phyloP scores from a whole-genome alignment of 2,113 vertebrate species.

The Orycteropus afer region DNA sequence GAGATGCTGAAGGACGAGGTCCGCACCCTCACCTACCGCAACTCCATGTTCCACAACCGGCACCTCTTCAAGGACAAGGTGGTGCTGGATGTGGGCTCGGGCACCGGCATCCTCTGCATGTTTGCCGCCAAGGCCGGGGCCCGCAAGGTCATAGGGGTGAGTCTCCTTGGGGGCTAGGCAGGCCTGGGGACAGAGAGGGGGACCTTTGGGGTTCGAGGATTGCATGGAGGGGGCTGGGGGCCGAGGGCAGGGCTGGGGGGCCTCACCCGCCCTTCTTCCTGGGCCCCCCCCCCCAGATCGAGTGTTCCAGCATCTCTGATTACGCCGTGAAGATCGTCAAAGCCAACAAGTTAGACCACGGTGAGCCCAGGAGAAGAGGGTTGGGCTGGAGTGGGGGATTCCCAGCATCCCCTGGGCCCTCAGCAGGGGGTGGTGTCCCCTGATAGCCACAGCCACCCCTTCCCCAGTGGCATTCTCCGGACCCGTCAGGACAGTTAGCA shows the following conservation, averaged over 20 bases:
- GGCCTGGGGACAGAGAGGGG: background rate
- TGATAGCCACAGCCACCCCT: too few relatives aligned
- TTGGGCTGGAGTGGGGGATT: background rate
- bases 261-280: constrained; percentile 38
- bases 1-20: constrained; percentile 98
- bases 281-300: constrained; percentile 87
- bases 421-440: background rate
- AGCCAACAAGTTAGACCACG: constrained; percentile 94
- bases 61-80: constrained; percentile 97
- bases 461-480: background rate
- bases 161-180: background rate
- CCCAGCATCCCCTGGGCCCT: background rate
- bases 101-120: constrained; percentile 96
- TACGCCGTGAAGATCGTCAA: constrained; percentile 96
- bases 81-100: constrained; percentile 94
- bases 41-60: constrained; percentile 97
- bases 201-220: background rate
- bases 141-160: constrained; percentile 94
- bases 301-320: constrained; percentile 97
- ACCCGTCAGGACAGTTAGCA: background rate
- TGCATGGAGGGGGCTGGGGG: background rate
- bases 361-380: constrained; percentile 83
- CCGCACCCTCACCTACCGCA: constrained; percentile 94
- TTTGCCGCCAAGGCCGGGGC: constrained; percentile 96
- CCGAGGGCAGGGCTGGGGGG: background rate